Percentiles rank a stretch among this genome's conserved stretches.
phyloP scores from a whole-genome alignment of 2,888 invertebrate genomes.

The Agrilus mali region DNA sequence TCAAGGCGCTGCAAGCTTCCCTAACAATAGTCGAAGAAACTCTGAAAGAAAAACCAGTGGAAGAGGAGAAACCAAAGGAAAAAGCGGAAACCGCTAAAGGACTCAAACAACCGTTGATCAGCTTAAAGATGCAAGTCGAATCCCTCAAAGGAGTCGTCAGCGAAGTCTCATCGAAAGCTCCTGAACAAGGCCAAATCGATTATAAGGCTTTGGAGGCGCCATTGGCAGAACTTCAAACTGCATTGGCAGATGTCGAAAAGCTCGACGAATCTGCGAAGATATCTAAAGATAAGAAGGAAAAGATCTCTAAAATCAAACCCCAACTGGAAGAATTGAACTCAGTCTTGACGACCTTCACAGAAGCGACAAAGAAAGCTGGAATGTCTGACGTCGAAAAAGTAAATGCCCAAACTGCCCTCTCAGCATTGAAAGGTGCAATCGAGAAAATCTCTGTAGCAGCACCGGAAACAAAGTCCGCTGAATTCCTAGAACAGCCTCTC shows the following conservation, averaged over 20 bases:
- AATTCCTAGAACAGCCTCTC: neutral
- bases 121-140: no score
- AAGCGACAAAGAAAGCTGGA: neutral
- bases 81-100: no score
- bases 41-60: no score
- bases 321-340: neutral
- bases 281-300: neutral
- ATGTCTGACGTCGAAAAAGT: conserved; percentile 3
- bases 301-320: conserved; percentile 2
- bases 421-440: conserved; percentile 4
- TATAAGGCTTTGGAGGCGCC: no score
- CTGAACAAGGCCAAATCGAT: no score
- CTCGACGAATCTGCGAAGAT: neutral
- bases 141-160: no score
- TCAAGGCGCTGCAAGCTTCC: neutral
- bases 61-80: no score
- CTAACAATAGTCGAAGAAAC: neutral
- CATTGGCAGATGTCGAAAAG: conserved; percentile 1
- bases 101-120: no score
- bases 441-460: neutral
- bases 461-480: neutral
- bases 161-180: no score
- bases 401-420: conserved; percentile 5
- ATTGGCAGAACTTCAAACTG: neutral
- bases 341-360: neutral